phyloP scores from a whole-genome alignment of 2,797 vertebrate genomes.

The Champsocephalus gunnari region DNA sequence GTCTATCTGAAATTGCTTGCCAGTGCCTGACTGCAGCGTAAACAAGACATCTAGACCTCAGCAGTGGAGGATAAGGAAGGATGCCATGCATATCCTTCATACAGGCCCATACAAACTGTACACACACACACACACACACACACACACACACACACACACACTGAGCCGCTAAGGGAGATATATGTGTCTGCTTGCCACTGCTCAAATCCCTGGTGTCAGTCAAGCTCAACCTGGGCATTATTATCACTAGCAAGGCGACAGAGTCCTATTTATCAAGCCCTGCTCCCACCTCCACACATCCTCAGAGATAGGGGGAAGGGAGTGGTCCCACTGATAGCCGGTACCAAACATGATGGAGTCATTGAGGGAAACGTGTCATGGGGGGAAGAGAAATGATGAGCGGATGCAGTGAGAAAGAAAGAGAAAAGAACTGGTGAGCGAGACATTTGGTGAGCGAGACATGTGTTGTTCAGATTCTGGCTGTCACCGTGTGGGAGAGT shows the following conservation, averaged over 20 bases:
- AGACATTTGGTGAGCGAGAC: slow-evolving; percentile 45
- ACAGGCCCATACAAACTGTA: slow-evolving; percentile 37
- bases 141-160: slow-evolving; percentile 29
- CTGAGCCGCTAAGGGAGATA: slow-evolving; percentile 67
- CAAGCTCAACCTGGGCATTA: slow-evolving; percentile 82
- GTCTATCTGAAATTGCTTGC: slow-evolving; percentile 80
- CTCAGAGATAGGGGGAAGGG: slow-evolving; percentile 61
- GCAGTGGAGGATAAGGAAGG: slow-evolving; percentile 78
- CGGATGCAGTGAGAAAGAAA: slow-evolving; percentile 33
- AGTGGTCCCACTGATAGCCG: slow-evolving; percentile 55
- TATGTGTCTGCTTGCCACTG: slow-evolving; percentile 72
- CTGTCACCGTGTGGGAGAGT: slow-evolving; percentile 44
- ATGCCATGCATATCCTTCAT: slow-evolving; percentile 73
- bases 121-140: slow-evolving; percentile 33
- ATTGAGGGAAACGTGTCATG: slow-evolving; percentile 33
- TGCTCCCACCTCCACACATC: slow-evolving; percentile 58
- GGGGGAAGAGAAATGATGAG: slow-evolving; percentile 45
- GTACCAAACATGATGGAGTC: slow-evolving; percentile 52
- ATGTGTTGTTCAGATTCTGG: slow-evolving; percentile 54
- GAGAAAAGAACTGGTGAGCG: slow-evolving; percentile 27
- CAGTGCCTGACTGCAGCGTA: slow-evolving; percentile 64
- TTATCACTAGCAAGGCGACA: slow-evolving; percentile 79
- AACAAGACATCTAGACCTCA: slow-evolving; percentile 82
- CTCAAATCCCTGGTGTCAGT: slow-evolving; percentile 82
- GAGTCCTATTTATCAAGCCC: slow-evolving; percentile 76